Evolutionary conservation across 2,113 vertebrate genomes (phyloP).

Genomic region (Heterotis niloticus): DNA sequence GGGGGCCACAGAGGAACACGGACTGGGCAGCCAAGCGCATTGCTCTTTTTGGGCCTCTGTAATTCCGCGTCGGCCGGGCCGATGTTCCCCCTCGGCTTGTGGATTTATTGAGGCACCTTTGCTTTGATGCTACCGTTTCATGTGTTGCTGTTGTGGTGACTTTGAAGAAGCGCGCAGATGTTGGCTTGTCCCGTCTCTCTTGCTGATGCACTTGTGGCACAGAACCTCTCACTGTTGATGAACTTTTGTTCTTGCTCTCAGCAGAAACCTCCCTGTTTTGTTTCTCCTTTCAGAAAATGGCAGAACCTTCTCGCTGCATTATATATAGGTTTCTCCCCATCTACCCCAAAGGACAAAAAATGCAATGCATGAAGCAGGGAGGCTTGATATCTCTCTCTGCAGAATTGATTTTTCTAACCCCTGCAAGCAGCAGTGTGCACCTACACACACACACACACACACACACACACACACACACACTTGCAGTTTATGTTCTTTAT

Average conservation of each 20-base stretch:
- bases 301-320: constrained; percentile 23
- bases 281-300: constrained; percentile 8
- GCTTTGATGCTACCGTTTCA: not conserved
- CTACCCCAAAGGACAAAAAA: constrained; percentile 32
- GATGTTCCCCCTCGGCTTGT: not conserved
- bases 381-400: constrained; percentile 24
- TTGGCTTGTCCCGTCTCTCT: not conserved
- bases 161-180: not conserved
- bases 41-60: not conserved
- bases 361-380: constrained; percentile 23
- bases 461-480: too few relatives aligned
- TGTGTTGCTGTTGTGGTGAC: not conserved
- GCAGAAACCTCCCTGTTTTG: not conserved
- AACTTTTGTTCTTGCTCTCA: not conserved
- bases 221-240: not conserved
- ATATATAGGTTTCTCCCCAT: constrained; percentile 19
- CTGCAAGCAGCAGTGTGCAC: not conserved
- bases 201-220: not conserved
- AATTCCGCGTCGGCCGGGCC: not conserved
- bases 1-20: not conserved
- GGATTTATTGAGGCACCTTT: not conserved
- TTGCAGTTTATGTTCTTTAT: not conserved
- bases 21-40: not conserved
- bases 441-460: not conserved
- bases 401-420: constrained; percentile 22